phyloP scores from a whole-genome alignment of 2,797 vertebrate genomes.

The Cheirogaleus major region DNA sequence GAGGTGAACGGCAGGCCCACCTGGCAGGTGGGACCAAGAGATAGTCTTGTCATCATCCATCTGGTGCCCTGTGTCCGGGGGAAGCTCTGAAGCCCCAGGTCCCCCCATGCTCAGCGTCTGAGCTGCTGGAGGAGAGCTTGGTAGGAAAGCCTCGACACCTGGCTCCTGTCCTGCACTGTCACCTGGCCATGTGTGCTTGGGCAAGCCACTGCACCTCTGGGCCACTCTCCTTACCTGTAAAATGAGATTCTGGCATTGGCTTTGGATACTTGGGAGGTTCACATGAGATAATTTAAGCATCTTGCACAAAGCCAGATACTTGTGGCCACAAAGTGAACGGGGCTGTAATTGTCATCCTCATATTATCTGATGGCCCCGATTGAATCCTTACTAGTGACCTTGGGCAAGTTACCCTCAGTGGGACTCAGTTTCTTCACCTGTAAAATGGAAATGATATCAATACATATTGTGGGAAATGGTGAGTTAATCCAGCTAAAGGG shows the following conservation, averaged over 20 bases:
- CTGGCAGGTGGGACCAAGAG: neutral
- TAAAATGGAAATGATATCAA: neutral
- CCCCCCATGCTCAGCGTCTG: neutral
- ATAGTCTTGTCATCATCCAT: neutral
- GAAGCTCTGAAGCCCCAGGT: neutral
- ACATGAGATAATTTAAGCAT: neutral
- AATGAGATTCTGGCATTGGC: neutral
- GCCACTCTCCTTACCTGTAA: neutral
- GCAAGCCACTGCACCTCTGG: neutral
- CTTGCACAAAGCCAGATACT: neutral
- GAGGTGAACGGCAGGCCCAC: neutral
- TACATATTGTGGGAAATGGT: neutral
- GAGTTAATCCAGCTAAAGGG: neutral
- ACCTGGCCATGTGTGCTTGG: neutral
- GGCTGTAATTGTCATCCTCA: neutral
- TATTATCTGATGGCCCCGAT: neutral
- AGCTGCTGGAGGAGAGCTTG: constrained; percentile 4
- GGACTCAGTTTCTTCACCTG: neutral
- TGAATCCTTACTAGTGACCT: neutral
- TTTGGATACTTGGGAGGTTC: neutral
- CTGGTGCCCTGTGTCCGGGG: neutral
- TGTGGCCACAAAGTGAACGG: neutral
- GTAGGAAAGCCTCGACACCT: neutral
- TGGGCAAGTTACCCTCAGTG: neutral
- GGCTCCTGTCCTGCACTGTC: neutral